Conservation (phyloP, 2,797 vertebrate genomes). For the Phrynocephalus vlangalii region DNA sequence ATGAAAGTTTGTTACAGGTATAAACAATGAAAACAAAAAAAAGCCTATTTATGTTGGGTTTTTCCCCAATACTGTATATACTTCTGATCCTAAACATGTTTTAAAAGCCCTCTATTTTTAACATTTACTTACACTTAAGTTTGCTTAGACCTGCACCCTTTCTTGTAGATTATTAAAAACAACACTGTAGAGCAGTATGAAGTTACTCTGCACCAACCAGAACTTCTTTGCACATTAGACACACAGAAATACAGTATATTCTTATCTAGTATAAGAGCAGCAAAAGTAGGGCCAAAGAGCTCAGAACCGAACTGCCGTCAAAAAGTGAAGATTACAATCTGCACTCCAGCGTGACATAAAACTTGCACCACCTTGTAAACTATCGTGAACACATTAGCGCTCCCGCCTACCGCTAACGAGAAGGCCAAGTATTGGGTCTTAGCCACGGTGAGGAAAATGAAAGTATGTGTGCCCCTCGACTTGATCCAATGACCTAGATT, state of each 20-base stretch:
- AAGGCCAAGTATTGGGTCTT: background rate
- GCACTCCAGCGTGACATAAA: background rate
- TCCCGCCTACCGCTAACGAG: background rate
- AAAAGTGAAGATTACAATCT: background rate
- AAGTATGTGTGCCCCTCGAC: background rate
- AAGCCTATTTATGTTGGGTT: too few species aligned
- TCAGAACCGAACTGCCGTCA: too few species aligned
- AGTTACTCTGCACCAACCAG: background rate
- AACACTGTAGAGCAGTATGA: background rate
- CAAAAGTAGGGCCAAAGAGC: too few species aligned
- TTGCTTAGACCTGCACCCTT: background rate
- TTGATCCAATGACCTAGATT: constrained; percentile 23
- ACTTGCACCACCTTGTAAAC: background rate
- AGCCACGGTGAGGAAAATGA: background rate
- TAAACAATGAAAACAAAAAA: too few species aligned
- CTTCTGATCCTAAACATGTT: background rate
- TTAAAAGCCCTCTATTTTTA: background rate
- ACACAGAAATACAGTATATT: too few species aligned
- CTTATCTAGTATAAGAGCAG: background rate
- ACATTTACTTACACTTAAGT: background rate
- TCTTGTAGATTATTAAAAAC: background rate
- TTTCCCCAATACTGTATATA: too few species aligned
- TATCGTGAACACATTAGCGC: background rate
- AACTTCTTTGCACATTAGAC: background rate
- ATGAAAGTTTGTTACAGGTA: background rate